Conservation (phyloP, 2,113 vertebrate species). For the Antechinus flavipes region DNA sequence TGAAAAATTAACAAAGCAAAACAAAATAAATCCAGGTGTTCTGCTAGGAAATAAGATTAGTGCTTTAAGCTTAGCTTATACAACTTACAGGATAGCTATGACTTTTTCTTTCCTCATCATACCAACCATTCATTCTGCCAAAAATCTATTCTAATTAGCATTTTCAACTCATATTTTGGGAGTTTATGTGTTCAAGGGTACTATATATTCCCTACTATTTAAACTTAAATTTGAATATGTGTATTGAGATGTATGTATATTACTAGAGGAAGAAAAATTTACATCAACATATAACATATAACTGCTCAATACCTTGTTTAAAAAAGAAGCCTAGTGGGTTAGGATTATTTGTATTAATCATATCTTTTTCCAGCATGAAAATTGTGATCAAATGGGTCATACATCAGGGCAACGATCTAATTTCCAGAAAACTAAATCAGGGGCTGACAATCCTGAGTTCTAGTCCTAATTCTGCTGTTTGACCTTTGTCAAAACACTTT, state of each 20-base stretch:
- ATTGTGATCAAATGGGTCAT: not conserved
- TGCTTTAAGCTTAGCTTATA: not conserved
- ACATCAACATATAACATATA: fast-evolving
- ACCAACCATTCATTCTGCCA: not conserved
- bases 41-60: not conserved
- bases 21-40: not conserved
- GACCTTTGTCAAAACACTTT: not conserved
- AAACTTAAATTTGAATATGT: not conserved
- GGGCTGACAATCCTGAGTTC: not conserved
- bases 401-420: not conserved
- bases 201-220: not conserved
- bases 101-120: not conserved
- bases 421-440: not conserved
- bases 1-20: not conserved
- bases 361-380: not conserved
- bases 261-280: not conserved
- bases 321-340: not conserved
- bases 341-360: not conserved
- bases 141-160: not conserved
- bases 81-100: not conserved
- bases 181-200: not conserved
- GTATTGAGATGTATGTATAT: not conserved
- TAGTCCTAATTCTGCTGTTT: not conserved
- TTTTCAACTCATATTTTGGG: not conserved
- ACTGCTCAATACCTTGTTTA: not conserved